These are phyloP conservation scores for Polia nebulosa DNA, from an alignment of 2,888 invertebrate genomes.

Conservation along the genomic window DNA sequence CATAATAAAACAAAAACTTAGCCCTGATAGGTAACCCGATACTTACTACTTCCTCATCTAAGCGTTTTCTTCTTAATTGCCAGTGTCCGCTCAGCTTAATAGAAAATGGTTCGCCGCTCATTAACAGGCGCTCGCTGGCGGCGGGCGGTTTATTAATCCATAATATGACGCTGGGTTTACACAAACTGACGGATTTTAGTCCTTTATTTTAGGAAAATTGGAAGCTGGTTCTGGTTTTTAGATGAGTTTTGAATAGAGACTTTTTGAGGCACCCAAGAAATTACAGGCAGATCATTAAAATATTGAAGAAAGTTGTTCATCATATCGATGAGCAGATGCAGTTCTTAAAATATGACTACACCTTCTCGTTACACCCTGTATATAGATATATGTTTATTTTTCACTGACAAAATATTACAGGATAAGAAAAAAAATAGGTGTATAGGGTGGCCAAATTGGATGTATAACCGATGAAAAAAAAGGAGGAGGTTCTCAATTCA, in stretches of 20 bases:
- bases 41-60: constrained; percentile 47
- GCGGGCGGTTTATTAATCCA: constrained; percentile 49
- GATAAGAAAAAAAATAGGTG: too few relatives aligned
- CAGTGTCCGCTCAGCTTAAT: constrained; percentile 57
- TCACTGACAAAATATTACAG: too few relatives aligned
- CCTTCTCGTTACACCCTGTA: too few relatives aligned
- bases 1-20: constrained; percentile 28
- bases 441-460: too few relatives aligned
- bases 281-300: neutral
- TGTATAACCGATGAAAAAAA: too few relatives aligned
- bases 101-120: constrained; percentile 56
- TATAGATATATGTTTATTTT: too few relatives aligned
- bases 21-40: constrained; percentile 37
- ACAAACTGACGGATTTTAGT: constrained; percentile 9
- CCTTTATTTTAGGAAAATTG: neutral
- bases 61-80: constrained; percentile 48
- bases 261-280: neutral
- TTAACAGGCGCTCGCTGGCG: constrained; percentile 32
- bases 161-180: constrained; percentile 35
- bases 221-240: neutral
- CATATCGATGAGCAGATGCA: too few relatives aligned
- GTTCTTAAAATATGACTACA: too few relatives aligned
- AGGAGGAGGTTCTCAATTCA: too few relatives aligned
- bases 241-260: neutral
- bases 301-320: too few relatives aligned